A percentile compares a stretch with the other conserved stretches of the same genome.
Evolutionary conservation across 2,113 vertebrate species (phyloP).

Genomic region (Tenrec ecaudatus): DNA sequence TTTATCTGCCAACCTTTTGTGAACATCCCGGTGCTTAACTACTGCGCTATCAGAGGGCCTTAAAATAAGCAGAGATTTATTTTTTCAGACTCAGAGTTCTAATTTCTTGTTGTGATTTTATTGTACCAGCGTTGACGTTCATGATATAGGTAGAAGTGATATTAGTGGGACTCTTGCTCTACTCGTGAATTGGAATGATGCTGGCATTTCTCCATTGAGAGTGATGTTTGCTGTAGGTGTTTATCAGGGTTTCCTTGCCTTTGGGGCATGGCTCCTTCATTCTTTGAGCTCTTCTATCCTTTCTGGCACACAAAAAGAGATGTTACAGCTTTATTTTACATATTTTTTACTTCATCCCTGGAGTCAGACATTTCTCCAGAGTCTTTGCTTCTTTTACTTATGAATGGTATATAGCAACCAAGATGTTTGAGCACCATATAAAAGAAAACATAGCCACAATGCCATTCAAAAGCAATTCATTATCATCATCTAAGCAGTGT

Average conservation of each 20-base stretch:
- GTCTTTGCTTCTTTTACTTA: not conserved
- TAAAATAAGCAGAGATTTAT: not conserved
- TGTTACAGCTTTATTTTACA: not conserved
- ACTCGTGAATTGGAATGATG: not conserved
- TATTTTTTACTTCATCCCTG: not conserved
- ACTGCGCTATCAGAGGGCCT: not conserved
- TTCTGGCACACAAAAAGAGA: not conserved
- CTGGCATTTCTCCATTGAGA: conserved; percentile 9
- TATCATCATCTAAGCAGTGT: not conserved
- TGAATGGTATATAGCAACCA: not conserved
- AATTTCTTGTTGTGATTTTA: not conserved
- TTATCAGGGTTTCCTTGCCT: not conserved
- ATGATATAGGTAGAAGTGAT: not conserved
- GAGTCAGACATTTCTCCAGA: not conserved
- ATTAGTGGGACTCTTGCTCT: not conserved
- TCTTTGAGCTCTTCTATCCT: not conserved
- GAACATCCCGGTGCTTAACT: not conserved
- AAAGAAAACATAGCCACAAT: not conserved
- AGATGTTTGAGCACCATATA: not conserved
- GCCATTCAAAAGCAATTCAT: not conserved
- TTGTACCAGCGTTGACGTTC: not conserved
- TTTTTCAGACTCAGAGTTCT: not conserved
- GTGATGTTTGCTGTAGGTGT: not conserved
- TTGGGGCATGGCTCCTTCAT: not conserved
- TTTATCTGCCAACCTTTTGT: not conserved